phyloP scores from a whole-genome alignment of 2,113 vertebrate genomes.

The Ginglymostoma cirratum region DNA sequence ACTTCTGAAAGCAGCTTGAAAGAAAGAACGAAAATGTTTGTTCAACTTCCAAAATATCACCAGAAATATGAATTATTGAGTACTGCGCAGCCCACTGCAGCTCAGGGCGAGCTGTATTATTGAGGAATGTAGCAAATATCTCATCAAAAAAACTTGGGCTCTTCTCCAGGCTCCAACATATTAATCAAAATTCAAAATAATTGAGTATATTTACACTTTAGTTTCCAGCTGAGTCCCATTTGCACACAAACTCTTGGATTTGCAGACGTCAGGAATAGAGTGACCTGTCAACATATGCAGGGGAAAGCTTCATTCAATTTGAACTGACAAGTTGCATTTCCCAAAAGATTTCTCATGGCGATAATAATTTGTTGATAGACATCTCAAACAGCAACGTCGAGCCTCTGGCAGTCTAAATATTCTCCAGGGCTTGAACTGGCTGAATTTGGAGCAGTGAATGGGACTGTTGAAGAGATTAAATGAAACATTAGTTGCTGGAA shows the following conservation, averaged over 20 bases:
- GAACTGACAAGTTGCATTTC: background rate
- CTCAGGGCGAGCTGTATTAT: background rate
- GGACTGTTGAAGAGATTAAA: background rate
- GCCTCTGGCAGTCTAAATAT: background rate
- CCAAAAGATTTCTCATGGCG: background rate
- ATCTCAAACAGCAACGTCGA: background rate
- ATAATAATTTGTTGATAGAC: conserved; percentile 3
- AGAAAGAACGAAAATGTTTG: background rate
- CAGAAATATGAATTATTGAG: background rate
- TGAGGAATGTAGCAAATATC: background rate
- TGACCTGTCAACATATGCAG: conserved; percentile 36
- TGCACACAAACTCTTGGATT: background rate
- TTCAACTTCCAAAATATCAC: background rate
- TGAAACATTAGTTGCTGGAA: background rate
- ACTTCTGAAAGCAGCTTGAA: background rate
- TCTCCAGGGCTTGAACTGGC: background rate
- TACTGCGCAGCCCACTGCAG: background rate
- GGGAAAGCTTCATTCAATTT: background rate
- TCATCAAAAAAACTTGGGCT: background rate
- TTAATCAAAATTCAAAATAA: conserved; percentile 57
- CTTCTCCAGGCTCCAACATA: conserved; percentile 47
- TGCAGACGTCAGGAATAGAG: conserved; percentile 36
- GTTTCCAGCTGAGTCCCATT: conserved; percentile 40
- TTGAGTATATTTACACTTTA: conserved; percentile 50
- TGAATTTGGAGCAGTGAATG: background rate